Percentiles rank a stretch among this genome's conserved stretches.
Evolutionary conservation across 2,888 invertebrate genomes (phyloP).

Genomic region (Sarcophaga variegata): DNA sequence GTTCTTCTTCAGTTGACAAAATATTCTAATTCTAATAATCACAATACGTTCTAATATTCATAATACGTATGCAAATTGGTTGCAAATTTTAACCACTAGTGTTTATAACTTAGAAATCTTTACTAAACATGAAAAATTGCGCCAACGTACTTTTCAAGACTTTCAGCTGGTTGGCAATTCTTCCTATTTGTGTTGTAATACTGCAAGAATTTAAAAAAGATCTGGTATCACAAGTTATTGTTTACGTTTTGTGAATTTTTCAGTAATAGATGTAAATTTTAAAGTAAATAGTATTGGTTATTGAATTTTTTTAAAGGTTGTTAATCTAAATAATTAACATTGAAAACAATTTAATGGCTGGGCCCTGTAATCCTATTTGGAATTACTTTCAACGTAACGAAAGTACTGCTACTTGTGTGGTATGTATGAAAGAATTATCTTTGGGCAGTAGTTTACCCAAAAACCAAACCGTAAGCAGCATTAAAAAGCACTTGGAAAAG

Average conservation of each 20-base stretch:
- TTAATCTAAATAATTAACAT: not conserved
- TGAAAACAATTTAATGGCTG: constrained; percentile 15
- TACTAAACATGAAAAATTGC: not conserved
- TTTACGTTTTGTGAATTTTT: constrained; percentile 38
- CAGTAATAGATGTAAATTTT: not conserved
- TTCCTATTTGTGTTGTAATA: too few relatives aligned
- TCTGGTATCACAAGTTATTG: constrained; percentile 30
- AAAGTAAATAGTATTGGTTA: not conserved
- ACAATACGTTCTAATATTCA: too few relatives aligned
- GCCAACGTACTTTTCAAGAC: too few relatives aligned
- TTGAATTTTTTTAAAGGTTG: not conserved
- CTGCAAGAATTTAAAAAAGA: not conserved
- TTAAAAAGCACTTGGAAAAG: constrained; percentile 66
- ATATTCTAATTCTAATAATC: too few relatives aligned
- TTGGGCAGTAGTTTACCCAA: constrained; percentile 55
- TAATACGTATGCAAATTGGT: too few relatives aligned
- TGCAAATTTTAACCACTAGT: too few relatives aligned
- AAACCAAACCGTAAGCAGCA: constrained; percentile 63
- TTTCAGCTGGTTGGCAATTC: not conserved
- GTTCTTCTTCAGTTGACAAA: too few relatives aligned
- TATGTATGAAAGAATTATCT: constrained; percentile 61
- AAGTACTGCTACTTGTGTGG: constrained; percentile 62
- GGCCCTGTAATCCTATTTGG: constrained; percentile 60
- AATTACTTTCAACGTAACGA: constrained; percentile 66
- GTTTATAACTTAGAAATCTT: not conserved